Evolutionary conservation across 2,113 vertebrate genomes (phyloP), one percentile per base, ranked within the genome.

Genomic region (Limnothrissa miodon): DNA sequence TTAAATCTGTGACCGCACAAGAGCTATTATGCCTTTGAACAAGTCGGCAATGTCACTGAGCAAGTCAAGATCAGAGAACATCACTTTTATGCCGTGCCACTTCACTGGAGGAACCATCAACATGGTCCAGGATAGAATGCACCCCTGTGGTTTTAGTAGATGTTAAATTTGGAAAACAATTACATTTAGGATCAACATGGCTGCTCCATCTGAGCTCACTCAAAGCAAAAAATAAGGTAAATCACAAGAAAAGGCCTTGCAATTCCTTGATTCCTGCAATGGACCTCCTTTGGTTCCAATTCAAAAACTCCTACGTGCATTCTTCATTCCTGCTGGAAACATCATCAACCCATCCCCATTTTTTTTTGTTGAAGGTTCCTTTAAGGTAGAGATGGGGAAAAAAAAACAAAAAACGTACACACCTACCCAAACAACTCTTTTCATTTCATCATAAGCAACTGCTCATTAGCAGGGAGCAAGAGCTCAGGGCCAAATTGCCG

Each of bases 401-500:
- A 2, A 23, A 23, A 59, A 33, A 66, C 10, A 70, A 33, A 70
- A 36, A 33, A 11, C 62, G 36, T 15, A 29, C 62, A 70, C 62
- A 70, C 62, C 62, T 70, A 86, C 45, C 80, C 19, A 80, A 74
- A 83, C 79, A 45, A 83, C 11, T 80, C 59, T 81, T 78, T 81
- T 19, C 80, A n/a, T 53, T 39, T 29, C 11, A 53, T 17, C 8
- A 45, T 62, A 83, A 36, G 42, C 59, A 85, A 83, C 44, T 81
- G 39, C 33, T 33, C 78, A 59, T 81, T 83, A 86, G 79, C 78
- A 84, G 44, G 74, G 15, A 25, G 21, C 6, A 84, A 86, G 42
- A 53, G 78, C 87, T 85, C 56, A 1, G 1, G 84, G 87, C 82
- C 33, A 84, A 29, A 81, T 89, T 89, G 88, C 79, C 51, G 23